Evolutionary conservation across 2,888 invertebrate genomes (phyloP), one percentile per base, ranked within the genome.

Genomic region (Luperina testacea): DNA sequence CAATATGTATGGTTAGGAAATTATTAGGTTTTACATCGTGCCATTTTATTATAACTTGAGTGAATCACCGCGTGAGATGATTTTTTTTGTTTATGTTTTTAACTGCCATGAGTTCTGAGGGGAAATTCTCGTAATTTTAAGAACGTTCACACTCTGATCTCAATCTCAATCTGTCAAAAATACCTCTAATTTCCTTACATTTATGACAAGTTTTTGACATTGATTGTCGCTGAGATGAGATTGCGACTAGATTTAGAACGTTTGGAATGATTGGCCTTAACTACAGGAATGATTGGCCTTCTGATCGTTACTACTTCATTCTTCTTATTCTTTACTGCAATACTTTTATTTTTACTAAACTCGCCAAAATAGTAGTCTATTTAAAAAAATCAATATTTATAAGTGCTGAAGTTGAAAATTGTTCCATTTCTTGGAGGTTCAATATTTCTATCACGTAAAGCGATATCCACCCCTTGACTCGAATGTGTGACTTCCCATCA

Each of bases 371-470:
- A 48, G 0, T 32, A 3, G 48, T 13, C 48, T 48, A 48, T 57
- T 57, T 57, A 20, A 8, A n/a, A 24, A 24, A 24, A 57, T 3
- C 24, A 9, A 57, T 57, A 24, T 57, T 24, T 57, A 4, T 4
- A 53, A 91, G 91, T 90, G 92, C 89, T 86, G 84, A 86, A 80
- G 81, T 82, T 83, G 87, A 82, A 85, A 91, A 90, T 91, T 87
- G 89, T 88, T 87, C 13, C 71, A 78, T 77, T 77, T 82, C 76
- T 69, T 32, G 20, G 75, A 38, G 53, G 83, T 86, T 92, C 90
- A 83, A 90, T 91, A 93, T 93, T 93, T 86, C 86, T 85, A 90
- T 90, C 92, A 93, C 93, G 93, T 94, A 92, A 91, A 90, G 91
- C 91, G 90, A 91, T 92, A 92, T 92, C n/a, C n/a, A 80, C 20